These are phyloP conservation scores for Salvelinus fontinalis DNA, from an alignment of 2,113 vertebrate genomes.

Conservation along the genomic window DNA sequence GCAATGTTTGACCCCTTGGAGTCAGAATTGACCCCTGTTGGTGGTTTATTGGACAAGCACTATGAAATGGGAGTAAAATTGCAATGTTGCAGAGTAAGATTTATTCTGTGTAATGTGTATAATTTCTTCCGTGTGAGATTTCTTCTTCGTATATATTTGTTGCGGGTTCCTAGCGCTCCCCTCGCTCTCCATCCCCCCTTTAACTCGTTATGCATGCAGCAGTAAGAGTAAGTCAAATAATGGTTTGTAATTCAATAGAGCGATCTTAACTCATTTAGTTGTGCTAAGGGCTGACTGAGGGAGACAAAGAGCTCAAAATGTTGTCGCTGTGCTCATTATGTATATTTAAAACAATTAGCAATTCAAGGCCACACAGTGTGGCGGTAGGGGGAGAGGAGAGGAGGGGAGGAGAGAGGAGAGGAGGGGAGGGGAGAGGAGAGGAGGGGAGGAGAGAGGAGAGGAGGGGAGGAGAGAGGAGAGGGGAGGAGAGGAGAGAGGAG, in stretches of 20 bases:
- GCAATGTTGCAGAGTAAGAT: slow-evolving; percentile 16
- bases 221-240: slow-evolving; percentile 69
- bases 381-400: too few relatives aligned
- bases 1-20: too few relatives aligned
- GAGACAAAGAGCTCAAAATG: slow-evolving; percentile 87
- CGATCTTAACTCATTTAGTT: slow-evolving; percentile 91
- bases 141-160: not conserved
- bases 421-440: too few relatives aligned
- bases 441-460: too few relatives aligned
- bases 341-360: slow-evolving; percentile 87
- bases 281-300: slow-evolving; percentile 88
- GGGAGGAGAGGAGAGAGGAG: too few relatives aligned
- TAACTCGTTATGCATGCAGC: slow-evolving; percentile 58
- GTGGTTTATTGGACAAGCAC: not conserved
- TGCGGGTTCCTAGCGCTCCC: slow-evolving; percentile 21
- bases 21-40: too few relatives aligned
- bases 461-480: too few relatives aligned
- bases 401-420: too few relatives aligned
- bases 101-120: too few relatives aligned
- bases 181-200: slow-evolving; percentile 40
- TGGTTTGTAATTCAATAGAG: slow-evolving; percentile 91
- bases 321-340: slow-evolving; percentile 89
- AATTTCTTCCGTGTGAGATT: too few relatives aligned
- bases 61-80: slow-evolving; percentile 1
- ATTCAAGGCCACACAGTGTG: slow-evolving; percentile 90